phyloP scores from a whole-genome alignment of 2,113 vertebrate species.

The Cynoglossus semilaevis region DNA sequence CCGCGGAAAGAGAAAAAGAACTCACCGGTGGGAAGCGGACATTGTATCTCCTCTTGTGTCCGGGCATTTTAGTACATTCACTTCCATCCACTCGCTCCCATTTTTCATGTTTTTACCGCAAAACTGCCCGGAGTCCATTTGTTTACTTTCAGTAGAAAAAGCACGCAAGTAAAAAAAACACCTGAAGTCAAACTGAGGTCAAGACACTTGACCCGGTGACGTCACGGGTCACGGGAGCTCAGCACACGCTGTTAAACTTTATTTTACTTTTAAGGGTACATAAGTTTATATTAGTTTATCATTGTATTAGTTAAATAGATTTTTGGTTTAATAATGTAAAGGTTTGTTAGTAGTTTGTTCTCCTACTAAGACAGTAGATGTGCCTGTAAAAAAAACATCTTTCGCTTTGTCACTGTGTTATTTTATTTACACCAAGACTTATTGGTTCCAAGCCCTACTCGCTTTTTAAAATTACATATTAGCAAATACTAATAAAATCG shows the following conservation, averaged over 20 bases:
- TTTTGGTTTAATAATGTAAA: not conserved
- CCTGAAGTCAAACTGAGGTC: constrained; percentile 18
- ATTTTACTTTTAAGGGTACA: not conserved
- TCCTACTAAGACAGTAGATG: too few relatives aligned
- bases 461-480: too few relatives aligned
- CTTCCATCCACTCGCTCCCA: constrained; percentile 17
- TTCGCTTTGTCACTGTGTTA: too few relatives aligned
- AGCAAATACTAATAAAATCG: too few relatives aligned
- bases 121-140: constrained; percentile 64
- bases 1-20: not conserved
- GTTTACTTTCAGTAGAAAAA: constrained; percentile 69
- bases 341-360: too few relatives aligned
- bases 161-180: constrained; percentile 23
- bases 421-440: too few relatives aligned
- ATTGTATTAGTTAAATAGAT: too few relatives aligned
- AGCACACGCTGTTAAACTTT: too few relatives aligned
- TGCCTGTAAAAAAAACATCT: too few relatives aligned
- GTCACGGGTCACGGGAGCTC: not conserved
- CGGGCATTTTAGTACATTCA: constrained; percentile 62
- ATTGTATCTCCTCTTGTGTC: constrained; percentile 70
- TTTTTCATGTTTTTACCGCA: constrained; percentile 55
- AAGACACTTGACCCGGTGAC: constrained; percentile 43
- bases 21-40: constrained; percentile 77
- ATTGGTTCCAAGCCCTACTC: too few relatives aligned
- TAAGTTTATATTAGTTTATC: too few relatives aligned